Evolutionary conservation across 1,140 invertebrate species (phyloP).

Genomic region (Micrasema longulum): DNA sequence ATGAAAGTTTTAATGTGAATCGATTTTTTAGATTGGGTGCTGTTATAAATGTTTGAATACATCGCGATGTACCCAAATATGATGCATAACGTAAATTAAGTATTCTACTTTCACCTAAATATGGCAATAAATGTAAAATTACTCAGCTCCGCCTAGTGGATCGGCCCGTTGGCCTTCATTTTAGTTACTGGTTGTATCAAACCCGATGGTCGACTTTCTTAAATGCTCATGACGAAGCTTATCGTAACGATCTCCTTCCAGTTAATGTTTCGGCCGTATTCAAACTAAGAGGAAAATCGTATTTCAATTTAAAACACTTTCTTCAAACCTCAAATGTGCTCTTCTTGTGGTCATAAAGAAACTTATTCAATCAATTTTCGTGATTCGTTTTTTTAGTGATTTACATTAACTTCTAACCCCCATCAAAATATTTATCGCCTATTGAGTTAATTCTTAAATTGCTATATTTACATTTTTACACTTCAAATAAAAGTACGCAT

Average conservation of each 20-base stretch:
- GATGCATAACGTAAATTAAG: neutral
- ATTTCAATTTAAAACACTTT: constrained; percentile 34
- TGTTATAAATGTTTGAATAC: no score
- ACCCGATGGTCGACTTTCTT: constrained; percentile 52
- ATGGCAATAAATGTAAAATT: constrained; percentile 35
- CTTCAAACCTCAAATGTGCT: constrained; percentile 27
- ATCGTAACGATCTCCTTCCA: constrained; percentile 27
- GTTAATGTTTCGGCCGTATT: constrained; percentile 19
- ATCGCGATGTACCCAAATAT: neutral
- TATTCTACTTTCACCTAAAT: constrained; percentile 37
- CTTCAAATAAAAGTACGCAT: no score
- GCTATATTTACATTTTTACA: no score
- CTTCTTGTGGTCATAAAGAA: constrained; percentile 2
- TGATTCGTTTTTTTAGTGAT: no score
- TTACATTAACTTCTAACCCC: no score
- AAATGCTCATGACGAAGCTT: constrained; percentile 28
- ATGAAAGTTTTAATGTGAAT: no score
- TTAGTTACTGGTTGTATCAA: constrained; percentile 48
- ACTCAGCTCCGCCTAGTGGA: constrained; percentile 11
- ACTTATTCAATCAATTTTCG: no score
- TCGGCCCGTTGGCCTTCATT: constrained; percentile 51
- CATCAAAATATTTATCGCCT: no score
- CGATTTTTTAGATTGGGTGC: no score
- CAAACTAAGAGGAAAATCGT: constrained; percentile 14
- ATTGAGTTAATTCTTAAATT: no score